Base-by-base conservation (phyloP, 2,797 vertebrate genomes). In the Microctenopoma stevenorrisi region DNA sequence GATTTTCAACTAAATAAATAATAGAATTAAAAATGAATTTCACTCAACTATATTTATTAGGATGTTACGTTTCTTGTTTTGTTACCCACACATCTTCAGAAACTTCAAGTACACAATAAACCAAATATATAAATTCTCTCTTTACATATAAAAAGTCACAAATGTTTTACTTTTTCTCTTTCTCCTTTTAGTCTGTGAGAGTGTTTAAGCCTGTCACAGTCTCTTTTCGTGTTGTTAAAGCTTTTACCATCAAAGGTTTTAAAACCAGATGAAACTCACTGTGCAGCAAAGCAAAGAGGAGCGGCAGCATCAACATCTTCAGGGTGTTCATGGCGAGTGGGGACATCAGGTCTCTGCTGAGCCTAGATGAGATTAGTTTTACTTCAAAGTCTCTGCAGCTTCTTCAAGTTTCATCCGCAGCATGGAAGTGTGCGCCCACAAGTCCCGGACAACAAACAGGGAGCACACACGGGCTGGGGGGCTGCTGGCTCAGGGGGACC, bases 201-300 rank as follows among this genome's bases (percentile, higher is more conserved):
- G 1, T n/a, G 10, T 8, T 1, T 35, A 9, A 16, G 1, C 4
- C 14, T 9, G 16, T 37, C 3, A 4, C 5, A 54, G 35, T 0
- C 1, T 53, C 0, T 18, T n/a, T 11, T 28, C 6, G 11, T 1
- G 7, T 5, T 18, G 7, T 9, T 15, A 28, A n/a, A 8, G 35
- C 43, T 0, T 0, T 42, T 2, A 5, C 2, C 3, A 35, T 64
- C 22, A 38, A 71, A 61, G 35, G 58, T 44, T 30, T 10, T 40
- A 40, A 68, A 62, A 44, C 1, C 1, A 50, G 5, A 4, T 10
- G 44, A 63, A 44, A 74, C 92, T 92, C 74, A 93, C 91, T 69
- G 55, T 89, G 87, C 53, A 91, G 13, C 12, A 86, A 50, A 40
- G 82, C 37, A 74, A 89, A 37, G 74, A 93, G 84, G 7, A 92